Evolutionary conservation across 2,797 vertebrate species (phyloP).

Genomic region (Sphaeramia orbicularis): DNA sequence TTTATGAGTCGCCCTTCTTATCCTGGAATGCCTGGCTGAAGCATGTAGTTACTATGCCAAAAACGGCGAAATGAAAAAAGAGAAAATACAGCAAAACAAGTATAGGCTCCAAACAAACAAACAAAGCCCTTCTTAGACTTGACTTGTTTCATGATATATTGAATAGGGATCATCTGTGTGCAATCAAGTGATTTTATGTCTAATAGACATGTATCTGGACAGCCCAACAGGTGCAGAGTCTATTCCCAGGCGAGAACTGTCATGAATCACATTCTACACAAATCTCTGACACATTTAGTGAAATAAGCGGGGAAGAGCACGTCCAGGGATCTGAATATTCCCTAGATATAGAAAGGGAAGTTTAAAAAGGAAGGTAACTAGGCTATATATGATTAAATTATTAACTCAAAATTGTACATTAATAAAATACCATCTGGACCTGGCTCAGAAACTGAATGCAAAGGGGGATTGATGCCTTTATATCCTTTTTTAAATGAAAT

Average conservation of each 20-base stretch:
- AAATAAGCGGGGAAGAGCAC: not conserved
- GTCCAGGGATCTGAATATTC: not conserved
- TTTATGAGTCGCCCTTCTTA: too few relatives aligned
- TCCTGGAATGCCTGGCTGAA: too few relatives aligned
- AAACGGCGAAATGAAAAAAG: not conserved
- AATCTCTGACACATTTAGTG: not conserved
- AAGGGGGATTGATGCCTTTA: too few relatives aligned
- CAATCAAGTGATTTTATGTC: slow-evolving; percentile 8
- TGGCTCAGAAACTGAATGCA: too few relatives aligned
- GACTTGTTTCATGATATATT: not conserved
- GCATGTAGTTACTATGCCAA: too few relatives aligned
- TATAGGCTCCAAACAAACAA: too few relatives aligned
- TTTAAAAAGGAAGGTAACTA: too few relatives aligned
- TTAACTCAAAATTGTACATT: too few relatives aligned
- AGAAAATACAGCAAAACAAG: not conserved
- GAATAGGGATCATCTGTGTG: not conserved
- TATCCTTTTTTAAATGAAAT: too few relatives aligned
- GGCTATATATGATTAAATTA: too few relatives aligned
- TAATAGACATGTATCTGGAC: not conserved
- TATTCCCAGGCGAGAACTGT: not conserved
- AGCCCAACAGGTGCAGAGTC: not conserved
- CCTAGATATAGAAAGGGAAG: not conserved
- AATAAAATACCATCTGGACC: too few relatives aligned
- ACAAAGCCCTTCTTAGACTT: too few relatives aligned
- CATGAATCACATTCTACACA: not conserved